A percentile compares a stretch with the other conserved stretches of the same genome.
Evolutionary conservation across 2,888 invertebrate genomes (phyloP).

Genomic region (Halocaridina rubra): DNA sequence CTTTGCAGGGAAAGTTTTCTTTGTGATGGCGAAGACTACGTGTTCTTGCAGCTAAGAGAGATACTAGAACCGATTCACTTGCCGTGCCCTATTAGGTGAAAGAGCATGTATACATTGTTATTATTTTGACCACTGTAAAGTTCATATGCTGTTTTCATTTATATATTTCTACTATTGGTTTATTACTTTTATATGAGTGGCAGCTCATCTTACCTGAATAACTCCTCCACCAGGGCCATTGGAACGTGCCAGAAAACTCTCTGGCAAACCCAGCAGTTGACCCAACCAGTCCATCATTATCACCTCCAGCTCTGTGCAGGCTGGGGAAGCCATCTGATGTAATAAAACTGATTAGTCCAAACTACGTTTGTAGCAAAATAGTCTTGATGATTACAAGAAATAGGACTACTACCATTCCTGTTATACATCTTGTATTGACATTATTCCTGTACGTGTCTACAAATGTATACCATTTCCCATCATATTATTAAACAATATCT

Average conservation of each 20-base stretch:
- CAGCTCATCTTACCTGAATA: conserved; percentile 89
- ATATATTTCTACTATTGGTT: not conserved
- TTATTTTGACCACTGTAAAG: too few species aligned
- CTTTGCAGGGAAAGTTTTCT: too few species aligned
- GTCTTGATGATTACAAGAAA: too few species aligned
- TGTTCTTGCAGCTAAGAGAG: conserved; percentile 91
- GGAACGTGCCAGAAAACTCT: conserved; percentile 84
- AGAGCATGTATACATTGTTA: too few species aligned
- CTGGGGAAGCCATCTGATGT: conserved; percentile 97
- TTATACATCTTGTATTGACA: too few species aligned
- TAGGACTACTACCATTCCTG: too few species aligned
- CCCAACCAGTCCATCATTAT: conserved; percentile 96
- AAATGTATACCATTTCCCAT: too few species aligned
- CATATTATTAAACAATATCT: too few species aligned
- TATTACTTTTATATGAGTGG: too few species aligned
- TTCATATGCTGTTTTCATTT: not conserved
- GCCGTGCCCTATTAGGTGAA: conserved; percentile 82
- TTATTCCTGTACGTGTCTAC: too few species aligned
- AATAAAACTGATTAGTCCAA: too few species aligned
- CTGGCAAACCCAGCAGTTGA: conserved; percentile 85
- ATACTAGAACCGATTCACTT: conserved; percentile 93
- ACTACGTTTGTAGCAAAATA: too few species aligned
- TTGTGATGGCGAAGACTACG: conserved; percentile 85
- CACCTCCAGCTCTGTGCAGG: conserved; percentile 95
- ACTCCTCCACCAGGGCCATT: conserved; percentile 94